Conservation (phyloP, 2,888 invertebrate genomes). For the Ariolimax columbianus region DNA sequence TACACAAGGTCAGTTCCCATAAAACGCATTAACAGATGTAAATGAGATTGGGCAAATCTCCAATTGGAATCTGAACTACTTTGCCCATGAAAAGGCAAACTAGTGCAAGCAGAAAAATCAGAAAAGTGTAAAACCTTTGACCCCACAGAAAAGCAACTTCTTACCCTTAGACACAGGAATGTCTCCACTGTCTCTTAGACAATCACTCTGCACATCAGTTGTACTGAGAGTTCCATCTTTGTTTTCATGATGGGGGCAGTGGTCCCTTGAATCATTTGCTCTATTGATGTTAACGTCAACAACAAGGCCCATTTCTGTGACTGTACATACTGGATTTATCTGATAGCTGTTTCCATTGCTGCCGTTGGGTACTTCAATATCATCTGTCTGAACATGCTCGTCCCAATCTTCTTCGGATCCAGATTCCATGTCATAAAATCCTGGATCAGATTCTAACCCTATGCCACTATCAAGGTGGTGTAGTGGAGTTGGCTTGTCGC, state of each 20-base stretch:
- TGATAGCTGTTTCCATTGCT: background rate
- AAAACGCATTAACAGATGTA: background rate
- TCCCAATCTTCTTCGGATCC: constrained; percentile 47
- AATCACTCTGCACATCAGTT: background rate
- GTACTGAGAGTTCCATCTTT: background rate
- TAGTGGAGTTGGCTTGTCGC: constrained; percentile 12
- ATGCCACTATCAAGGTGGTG: constrained; percentile 57
- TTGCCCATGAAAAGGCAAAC: constrained; percentile 4
- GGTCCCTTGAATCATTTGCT: background rate
- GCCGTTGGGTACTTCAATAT: background rate
- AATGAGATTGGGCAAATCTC: constrained; percentile 41
- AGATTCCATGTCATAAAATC: constrained; percentile 54
- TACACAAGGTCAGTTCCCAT: background rate
- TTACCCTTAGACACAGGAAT: constrained; percentile 53
- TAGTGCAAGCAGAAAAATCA: constrained; percentile 12
- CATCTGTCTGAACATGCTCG: background rate
- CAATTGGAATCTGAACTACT: constrained; percentile 56
- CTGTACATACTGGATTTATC: no score
- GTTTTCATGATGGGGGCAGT: background rate
- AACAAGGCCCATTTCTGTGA: background rate
- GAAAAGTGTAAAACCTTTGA: constrained; percentile 52
- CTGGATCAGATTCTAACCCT: constrained; percentile 56
- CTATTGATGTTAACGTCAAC: background rate
- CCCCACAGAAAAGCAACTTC: constrained; percentile 56
- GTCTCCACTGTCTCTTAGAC: background rate